phyloP scores from a whole-genome alignment of 2,888 invertebrate genomes.

The Acronicta alni region DNA sequence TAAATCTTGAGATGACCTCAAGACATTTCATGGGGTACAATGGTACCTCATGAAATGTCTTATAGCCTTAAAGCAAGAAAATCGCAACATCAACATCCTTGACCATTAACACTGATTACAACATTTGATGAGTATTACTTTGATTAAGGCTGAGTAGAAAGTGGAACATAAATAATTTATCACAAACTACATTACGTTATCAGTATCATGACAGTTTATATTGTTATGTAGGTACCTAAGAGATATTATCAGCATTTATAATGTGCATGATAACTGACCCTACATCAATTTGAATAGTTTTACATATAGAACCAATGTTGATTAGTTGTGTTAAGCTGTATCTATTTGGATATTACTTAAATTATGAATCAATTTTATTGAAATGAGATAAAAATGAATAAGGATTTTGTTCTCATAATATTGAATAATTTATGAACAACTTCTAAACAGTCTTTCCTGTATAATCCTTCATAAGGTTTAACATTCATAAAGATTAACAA shows the following conservation, averaged over 20 bases:
- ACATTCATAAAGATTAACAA: no score
- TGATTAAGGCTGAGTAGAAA: slow-evolving; percentile 4
- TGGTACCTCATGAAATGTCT: no score
- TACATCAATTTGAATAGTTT: slow-evolving; percentile 9
- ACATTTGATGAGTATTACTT: slow-evolving; percentile 8
- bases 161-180: slow-evolving; percentile 19
- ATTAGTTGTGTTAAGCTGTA: background rate
- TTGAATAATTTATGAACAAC: no score
- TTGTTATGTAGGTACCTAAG: slow-evolving; percentile 15
- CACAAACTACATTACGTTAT: slow-evolving; percentile 26
- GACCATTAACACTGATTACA: slow-evolving; percentile 1
- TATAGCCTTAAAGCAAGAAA: no score
- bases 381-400: no score
- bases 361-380: no score
- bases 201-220: slow-evolving; percentile 28
- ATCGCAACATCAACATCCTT: slow-evolving; percentile 12
- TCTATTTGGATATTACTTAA: no score
- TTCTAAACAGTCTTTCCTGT: no score
- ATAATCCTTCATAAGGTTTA: no score
- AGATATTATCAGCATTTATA: slow-evolving; percentile 24
- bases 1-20: no score
- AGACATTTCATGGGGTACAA: no score
- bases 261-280: slow-evolving; percentile 17
- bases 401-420: no score
- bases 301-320: background rate